phyloP scores from a whole-genome alignment of 2,888 invertebrate genomes.

The Caenorhabditis panamensis region DNA sequence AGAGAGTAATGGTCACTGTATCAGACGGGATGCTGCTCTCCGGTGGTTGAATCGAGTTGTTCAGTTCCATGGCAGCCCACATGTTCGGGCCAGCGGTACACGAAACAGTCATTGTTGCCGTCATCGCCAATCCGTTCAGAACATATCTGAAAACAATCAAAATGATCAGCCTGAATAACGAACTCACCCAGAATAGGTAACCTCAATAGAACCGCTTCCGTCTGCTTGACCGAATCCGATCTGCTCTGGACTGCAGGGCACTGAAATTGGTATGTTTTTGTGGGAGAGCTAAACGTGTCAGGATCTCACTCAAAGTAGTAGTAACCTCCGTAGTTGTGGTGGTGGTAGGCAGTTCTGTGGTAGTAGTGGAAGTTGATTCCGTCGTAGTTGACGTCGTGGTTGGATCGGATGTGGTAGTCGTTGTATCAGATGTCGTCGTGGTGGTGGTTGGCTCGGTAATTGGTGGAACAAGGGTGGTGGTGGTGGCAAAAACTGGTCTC shows the following conservation, averaged over 20 bases:
- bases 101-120: neutral
- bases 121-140: neutral
- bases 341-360: neutral
- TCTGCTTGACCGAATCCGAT: neutral
- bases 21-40: neutral
- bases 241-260: neutral
- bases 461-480: conserved; percentile 7
- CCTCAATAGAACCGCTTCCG: neutral
- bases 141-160: neutral
- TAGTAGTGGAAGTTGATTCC: conserved; percentile 1
- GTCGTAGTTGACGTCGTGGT: conserved; percentile 17
- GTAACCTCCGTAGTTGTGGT: conserved; percentile 2
- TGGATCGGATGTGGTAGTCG: neutral
- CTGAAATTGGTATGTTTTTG: too few species aligned
- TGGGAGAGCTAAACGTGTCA: too few species aligned
- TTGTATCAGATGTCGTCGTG: conserved; percentile 12
- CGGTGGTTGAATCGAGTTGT: neutral
- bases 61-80: neutral
- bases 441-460: neutral
- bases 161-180: neutral
- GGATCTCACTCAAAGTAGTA: conserved; percentile 8
- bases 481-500: neutral
- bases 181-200: neutral
- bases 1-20: neutral
- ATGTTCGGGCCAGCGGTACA: neutral